phyloP scores from a whole-genome alignment of 1,140 invertebrate species.

The Formica exsecta region DNA sequence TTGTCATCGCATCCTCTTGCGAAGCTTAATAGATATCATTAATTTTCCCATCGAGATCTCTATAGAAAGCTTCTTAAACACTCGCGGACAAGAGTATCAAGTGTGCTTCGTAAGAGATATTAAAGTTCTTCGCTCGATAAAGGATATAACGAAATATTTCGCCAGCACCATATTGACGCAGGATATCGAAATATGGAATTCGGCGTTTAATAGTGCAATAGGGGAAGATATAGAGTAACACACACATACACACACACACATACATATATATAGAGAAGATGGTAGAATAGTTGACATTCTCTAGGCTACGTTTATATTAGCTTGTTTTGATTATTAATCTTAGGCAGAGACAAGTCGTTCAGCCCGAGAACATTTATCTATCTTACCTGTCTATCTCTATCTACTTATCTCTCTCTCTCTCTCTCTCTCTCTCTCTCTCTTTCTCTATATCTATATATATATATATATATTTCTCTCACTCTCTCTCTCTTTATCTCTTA shows the following conservation, averaged over 20 bases:
- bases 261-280: conserved; percentile 1
- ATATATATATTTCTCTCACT: conserved; percentile 35
- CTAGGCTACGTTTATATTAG: conserved; percentile 53
- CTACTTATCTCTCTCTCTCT: neutral
- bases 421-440: conserved; percentile 30
- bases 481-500: neutral
- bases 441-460: conserved; percentile 18
- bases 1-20: neutral
- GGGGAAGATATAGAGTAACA: conserved; percentile 27
- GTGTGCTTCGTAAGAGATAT: neutral
- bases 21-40: conserved; percentile 7
- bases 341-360: conserved; percentile 40
- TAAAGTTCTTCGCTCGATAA: conserved; percentile 11
- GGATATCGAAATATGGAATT: conserved; percentile 30
- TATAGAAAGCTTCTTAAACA: conserved; percentile 12
- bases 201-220: conserved; percentile 27
- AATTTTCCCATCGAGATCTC: neutral
- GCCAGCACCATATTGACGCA: no score
- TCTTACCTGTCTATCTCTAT: conserved; percentile 30
- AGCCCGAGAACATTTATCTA: conserved; percentile 37
- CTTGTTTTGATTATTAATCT: conserved; percentile 57
- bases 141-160: conserved; percentile 8
- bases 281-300: conserved; percentile 45
- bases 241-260: neutral
- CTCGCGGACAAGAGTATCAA: conserved; percentile 18